phyloP scores from a whole-genome alignment of 1,140 invertebrate genomes.

The Polypedilum pembai region DNA sequence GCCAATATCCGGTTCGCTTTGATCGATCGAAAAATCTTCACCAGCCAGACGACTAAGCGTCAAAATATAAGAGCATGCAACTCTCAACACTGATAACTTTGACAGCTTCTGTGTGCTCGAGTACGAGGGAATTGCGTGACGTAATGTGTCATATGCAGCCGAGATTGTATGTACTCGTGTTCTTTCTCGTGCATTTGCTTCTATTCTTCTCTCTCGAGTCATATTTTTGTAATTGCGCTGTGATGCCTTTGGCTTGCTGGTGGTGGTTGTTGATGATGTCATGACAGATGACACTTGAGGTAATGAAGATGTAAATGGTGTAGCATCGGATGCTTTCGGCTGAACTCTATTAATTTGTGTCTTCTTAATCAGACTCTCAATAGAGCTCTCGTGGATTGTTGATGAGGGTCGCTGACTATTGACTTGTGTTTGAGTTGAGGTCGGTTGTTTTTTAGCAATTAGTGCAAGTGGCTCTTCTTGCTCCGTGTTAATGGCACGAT shows the following conservation, averaged over 20 bases:
- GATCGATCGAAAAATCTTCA: conserved; percentile 51
- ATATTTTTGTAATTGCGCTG: conserved; percentile 92
- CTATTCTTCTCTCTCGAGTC: conserved; percentile 82
- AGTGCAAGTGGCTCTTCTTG: conserved; percentile 35
- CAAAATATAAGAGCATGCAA: conserved; percentile 85
- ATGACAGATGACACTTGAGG: conserved; percentile 34
- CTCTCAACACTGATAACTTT: conserved; percentile 82
- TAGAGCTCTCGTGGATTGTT: conserved; percentile 21
- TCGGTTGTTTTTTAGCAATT: conserved; percentile 34
- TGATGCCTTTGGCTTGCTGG: conserved; percentile 45
- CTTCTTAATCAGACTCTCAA: conserved; percentile 28
- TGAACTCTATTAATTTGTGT: conserved; percentile 29
- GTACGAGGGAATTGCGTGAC: conserved; percentile 77
- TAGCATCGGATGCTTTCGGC: neutral
- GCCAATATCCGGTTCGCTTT: conserved; percentile 50
- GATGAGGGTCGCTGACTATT: neutral
- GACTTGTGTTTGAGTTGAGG: neutral
- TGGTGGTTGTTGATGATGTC: conserved; percentile 32
- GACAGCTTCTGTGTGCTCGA: conserved; percentile 89
- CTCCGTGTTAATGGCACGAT: conserved; percentile 33
- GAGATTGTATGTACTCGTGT: conserved; percentile 91
- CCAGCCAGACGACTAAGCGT: conserved; percentile 65
- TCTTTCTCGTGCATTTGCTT: conserved; percentile 86
- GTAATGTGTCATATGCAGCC: conserved; percentile 84
- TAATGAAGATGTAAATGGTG: conserved; percentile 32